Evolutionary conservation across 2,888 invertebrate species (phyloP).

Genomic region (Cenopis cana): DNA sequence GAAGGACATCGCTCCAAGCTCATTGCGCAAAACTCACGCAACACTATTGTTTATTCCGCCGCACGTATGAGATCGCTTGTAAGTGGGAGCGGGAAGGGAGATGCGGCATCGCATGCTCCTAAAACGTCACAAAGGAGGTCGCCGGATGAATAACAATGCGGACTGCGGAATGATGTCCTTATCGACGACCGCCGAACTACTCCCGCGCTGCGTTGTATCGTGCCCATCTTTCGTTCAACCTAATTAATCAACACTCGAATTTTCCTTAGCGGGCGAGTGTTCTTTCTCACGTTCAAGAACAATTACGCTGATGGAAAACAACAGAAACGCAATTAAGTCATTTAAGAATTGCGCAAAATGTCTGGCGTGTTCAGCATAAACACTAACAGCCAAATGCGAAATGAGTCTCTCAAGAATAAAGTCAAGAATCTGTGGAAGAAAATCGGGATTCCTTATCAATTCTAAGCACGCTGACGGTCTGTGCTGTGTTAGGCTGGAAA

Average conservation of each 20-base stretch:
- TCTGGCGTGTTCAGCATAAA: neutral
- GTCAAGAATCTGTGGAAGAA: neutral
- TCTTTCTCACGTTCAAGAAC: conserved; percentile 24
- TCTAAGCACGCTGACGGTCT: neutral
- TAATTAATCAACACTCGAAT: conserved; percentile 35
- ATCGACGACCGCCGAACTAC: conserved; percentile 54
- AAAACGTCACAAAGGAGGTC: conserved; percentile 82
- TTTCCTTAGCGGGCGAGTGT: conserved; percentile 18
- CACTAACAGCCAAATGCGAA: neutral
- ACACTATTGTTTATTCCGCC: conserved; percentile 59
- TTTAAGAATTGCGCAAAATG: conserved; percentile 16
- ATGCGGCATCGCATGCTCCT: conserved; percentile 80
- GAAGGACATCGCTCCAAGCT: conserved; percentile 68
- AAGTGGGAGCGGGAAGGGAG: conserved; percentile 61
- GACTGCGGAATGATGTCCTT: conserved; percentile 83
- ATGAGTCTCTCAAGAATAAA: conserved; percentile 11
- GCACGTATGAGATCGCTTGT: conserved; percentile 32
- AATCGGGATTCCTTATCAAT: neutral
- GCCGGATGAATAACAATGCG: conserved; percentile 83
- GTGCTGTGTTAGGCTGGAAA: no score
- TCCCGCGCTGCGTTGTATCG: conserved; percentile 33
- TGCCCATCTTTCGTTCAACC: conserved; percentile 37
- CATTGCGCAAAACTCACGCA: conserved; percentile 79
- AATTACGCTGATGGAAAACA: conserved; percentile 34
- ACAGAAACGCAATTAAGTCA: conserved; percentile 19